These are phyloP conservation scores for Trematomus loennbergii DNA, from an alignment of 2,113 vertebrate genomes.

Conservation along the genomic window DNA sequence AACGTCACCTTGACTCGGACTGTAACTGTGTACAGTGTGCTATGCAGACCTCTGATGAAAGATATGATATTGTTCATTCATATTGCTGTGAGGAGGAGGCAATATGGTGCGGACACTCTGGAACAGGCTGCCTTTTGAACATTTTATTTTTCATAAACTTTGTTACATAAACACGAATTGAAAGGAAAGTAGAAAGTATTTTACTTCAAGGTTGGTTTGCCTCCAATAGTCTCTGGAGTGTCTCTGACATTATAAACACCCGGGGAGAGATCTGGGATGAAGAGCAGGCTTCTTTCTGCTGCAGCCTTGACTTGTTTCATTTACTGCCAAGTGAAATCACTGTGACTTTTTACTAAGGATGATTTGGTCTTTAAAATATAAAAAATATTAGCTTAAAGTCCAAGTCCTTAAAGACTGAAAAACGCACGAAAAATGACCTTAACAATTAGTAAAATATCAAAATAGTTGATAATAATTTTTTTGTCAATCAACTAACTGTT, in stretches of 20 bases:
- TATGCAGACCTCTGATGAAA: constrained; percentile 72
- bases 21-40: constrained; percentile 75
- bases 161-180: not conserved
- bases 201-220: constrained; percentile 16
- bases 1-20: constrained; percentile 79
- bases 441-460: too few species aligned
- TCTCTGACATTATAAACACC: constrained; percentile 19
- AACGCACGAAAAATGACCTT: too few species aligned
- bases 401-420: too few species aligned
- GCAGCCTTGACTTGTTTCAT: constrained; percentile 39
- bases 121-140: constrained; percentile 35
- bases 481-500: too few species aligned
- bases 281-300: not conserved
- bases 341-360: constrained; percentile 58
- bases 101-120: constrained; percentile 66
- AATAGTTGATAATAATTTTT: too few species aligned
- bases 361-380: too few species aligned
- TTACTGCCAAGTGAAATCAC: constrained; percentile 65
- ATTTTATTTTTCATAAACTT: constrained; percentile 6
- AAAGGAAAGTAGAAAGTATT: not conserved
- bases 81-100: constrained; percentile 35
- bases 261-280: constrained; percentile 5
- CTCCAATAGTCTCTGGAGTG: constrained; percentile 18
- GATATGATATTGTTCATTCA: constrained; percentile 55
- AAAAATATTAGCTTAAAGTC: too few species aligned